Evolutionary conservation across 2,888 invertebrate species (phyloP).

Genomic region (Norana najaformis): DNA sequence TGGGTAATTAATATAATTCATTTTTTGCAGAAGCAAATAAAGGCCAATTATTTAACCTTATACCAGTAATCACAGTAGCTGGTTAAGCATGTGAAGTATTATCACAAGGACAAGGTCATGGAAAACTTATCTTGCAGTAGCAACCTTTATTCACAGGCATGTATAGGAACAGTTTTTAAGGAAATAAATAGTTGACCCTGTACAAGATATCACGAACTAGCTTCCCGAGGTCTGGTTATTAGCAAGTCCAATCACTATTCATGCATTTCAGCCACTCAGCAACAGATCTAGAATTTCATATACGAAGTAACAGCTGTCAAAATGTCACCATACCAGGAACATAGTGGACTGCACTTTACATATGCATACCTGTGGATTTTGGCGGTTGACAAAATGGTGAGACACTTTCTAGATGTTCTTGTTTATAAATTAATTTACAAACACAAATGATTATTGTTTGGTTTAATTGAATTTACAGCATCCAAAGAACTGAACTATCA

Average conservation of each 20-base stretch:
- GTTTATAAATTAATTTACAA: neutral
- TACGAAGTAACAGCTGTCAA: neutral
- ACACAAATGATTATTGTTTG: neutral
- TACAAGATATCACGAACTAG: conserved; percentile 13
- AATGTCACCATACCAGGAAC: neutral
- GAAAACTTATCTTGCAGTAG: neutral
- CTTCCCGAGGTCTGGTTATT: neutral
- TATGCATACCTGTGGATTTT: neutral
- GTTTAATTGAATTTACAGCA: neutral
- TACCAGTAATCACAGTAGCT: too few relatives aligned
- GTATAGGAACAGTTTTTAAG: neutral
- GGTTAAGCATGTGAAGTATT: neutral
- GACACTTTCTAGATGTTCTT: neutral
- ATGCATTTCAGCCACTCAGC: neutral
- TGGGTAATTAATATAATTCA: neutral
- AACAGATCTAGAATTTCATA: neutral
- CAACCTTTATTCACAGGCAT: neutral
- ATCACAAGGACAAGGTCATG: neutral
- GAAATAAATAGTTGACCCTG: neutral
- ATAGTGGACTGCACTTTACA: neutral
- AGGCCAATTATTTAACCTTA: neutral
- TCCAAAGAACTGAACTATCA: neutral
- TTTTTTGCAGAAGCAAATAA: neutral
- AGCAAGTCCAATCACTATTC: neutral
- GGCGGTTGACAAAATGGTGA: neutral